Conservation (phyloP, 2,113 vertebrate genomes). For the Castor canadensis region DNA sequence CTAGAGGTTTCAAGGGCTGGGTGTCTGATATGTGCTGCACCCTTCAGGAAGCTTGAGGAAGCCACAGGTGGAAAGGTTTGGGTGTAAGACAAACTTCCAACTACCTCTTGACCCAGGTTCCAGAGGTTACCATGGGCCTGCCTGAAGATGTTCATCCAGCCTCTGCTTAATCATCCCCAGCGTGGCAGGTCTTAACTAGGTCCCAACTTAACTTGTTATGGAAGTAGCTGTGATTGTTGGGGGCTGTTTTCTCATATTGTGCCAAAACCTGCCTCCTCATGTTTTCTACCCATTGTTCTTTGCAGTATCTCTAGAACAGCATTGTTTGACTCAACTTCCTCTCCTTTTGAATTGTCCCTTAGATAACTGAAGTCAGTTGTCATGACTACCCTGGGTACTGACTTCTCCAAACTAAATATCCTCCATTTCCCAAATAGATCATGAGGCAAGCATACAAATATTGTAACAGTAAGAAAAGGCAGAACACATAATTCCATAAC, state of each 20-base stretch:
- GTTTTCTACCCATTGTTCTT: slow-evolving; percentile 32
- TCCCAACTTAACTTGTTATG: slow-evolving; percentile 18
- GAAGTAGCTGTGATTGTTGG: neutral
- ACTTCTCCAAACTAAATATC: slow-evolving; percentile 11
- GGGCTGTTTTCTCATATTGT: neutral
- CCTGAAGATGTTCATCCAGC: neutral
- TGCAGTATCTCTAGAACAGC: slow-evolving; percentile 19
- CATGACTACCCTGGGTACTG: neutral
- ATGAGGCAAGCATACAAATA: neutral
- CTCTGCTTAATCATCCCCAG: neutral
- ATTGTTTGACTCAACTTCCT: slow-evolving; percentile 54
- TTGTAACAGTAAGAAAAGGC: neutral
- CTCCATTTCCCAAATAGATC: slow-evolving; percentile 29
- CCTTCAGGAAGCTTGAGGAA: neutral
- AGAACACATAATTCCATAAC: neutral
- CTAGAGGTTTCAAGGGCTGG: neutral
- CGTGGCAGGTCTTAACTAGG: neutral
- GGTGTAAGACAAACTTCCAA: neutral
- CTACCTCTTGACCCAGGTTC: neutral
- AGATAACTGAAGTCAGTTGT: slow-evolving; percentile 5
- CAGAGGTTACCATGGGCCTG: neutral
- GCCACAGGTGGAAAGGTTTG: neutral
- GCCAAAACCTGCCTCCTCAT: slow-evolving; percentile 43
- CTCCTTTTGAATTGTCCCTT: neutral
- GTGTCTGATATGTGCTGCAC: neutral